Evolutionary conservation across 1,140 invertebrate genomes (phyloP).

Genomic region (Augochlora pura): DNA sequence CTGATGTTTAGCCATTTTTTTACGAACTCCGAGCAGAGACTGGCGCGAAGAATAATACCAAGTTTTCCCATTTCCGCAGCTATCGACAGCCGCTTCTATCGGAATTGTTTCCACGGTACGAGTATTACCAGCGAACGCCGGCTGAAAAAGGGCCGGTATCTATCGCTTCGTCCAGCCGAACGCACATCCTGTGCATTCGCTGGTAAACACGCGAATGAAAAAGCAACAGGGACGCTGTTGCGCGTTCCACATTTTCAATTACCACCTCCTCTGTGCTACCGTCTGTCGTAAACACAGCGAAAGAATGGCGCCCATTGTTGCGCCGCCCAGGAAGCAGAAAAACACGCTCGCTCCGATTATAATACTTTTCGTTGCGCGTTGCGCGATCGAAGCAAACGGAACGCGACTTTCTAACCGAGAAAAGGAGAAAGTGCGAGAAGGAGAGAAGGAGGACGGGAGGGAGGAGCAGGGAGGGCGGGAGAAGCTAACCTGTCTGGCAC

Average conservation of each 20-base stretch:
- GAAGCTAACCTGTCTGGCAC: slow-evolving; percentile 52
- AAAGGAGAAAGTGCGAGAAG: background rate
- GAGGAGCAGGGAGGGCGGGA: background rate
- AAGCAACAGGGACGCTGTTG: slow-evolving; percentile 7
- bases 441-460: background rate
- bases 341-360: too few relatives aligned
- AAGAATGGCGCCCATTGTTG: background rate
- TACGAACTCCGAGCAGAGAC: too few relatives aligned
- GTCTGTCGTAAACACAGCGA: background rate
- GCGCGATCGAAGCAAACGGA: too few relatives aligned
- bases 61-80: background rate
- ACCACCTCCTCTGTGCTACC: background rate
- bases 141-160: background rate
- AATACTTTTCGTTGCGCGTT: too few relatives aligned
- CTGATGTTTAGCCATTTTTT: too few relatives aligned
- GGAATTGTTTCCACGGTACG: background rate
- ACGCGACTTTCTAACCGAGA: background rate
- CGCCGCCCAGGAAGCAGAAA: background rate
- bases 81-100: background rate
- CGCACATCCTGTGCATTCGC: background rate
- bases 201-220: background rate
- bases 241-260: background rate
- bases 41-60: background rate
- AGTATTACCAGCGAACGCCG: background rate
- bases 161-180: background rate